Evolutionary conservation across 2,888 invertebrate species (phyloP).

Genomic region (Eupithecia subfuscata): DNA sequence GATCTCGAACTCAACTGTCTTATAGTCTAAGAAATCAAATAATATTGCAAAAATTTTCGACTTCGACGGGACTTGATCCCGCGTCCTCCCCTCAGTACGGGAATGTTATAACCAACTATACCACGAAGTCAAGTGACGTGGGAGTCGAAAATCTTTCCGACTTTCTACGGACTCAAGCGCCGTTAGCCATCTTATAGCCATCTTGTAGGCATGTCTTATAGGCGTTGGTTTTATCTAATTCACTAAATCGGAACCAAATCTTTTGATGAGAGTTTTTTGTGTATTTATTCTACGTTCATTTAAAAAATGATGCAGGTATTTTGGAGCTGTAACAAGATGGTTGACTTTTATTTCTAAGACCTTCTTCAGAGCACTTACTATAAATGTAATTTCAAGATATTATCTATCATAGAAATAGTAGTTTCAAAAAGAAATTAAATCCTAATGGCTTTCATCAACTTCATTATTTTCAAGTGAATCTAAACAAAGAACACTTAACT

Average conservation of each 20-base stretch:
- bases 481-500: constrained; percentile 5
- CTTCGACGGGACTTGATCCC: too few species aligned
- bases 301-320: neutral
- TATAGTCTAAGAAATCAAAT: too few species aligned
- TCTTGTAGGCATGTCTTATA: neutral
- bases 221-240: neutral
- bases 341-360: neutral
- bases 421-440: neutral
- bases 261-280: neutral
- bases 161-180: too few species aligned
- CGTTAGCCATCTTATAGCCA: too few species aligned
- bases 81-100: too few species aligned
- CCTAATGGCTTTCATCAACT: constrained; percentile 1
- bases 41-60: too few species aligned
- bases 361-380: neutral
- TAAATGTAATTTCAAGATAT: neutral
- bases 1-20: too few species aligned
- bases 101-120: too few species aligned
- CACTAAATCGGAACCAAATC: neutral
- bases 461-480: constrained; percentile 9
- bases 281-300: neutral
- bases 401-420: neutral
- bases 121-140: too few species aligned
- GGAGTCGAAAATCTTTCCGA: too few species aligned
- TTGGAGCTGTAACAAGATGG: neutral